Evolutionary conservation across 64 coral and sea anemone genomes (phyloP).

Genomic region (Montipora cactus): DNA sequence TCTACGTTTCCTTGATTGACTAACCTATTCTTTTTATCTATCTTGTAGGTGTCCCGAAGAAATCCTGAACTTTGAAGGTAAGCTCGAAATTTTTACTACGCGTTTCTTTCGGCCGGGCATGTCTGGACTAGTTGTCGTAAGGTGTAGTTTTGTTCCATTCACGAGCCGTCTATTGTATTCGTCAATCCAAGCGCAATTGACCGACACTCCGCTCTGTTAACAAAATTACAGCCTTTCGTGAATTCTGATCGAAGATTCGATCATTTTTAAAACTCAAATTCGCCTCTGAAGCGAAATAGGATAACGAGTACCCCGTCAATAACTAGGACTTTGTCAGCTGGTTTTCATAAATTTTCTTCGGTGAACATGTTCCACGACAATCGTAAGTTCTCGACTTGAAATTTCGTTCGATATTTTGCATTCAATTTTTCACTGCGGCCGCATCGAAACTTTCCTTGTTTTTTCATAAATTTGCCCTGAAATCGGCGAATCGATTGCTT

Average conservation of each 20-base stretch:
- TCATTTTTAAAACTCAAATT: neutral
- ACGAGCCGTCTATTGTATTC: constrained; percentile 18
- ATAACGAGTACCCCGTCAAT: neutral
- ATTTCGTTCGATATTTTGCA: neutral
- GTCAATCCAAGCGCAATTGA: neutral
- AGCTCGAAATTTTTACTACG: constrained; percentile 11
- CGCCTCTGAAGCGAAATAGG: neutral
- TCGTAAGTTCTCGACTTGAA: neutral
- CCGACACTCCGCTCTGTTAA: neutral
- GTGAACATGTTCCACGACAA: neutral
- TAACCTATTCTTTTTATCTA: neutral
- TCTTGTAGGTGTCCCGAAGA: neutral
- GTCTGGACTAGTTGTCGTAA: neutral
- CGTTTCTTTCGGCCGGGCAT: neutral
- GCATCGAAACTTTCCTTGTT: too few species aligned
- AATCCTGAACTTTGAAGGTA: constrained; percentile 17
- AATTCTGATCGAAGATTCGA: neutral
- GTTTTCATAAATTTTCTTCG: neutral
- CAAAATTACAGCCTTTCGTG: neutral
- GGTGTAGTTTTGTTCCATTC: constrained; percentile 15
- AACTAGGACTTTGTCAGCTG: constrained; percentile 5
- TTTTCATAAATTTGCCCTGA: neutral
- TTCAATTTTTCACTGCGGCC: neutral
- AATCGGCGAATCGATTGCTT: neutral
- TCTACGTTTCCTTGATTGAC: neutral